phyloP scores from a whole-genome alignment of 2,113 vertebrate genomes.

The Marmota flaviventris region DNA sequence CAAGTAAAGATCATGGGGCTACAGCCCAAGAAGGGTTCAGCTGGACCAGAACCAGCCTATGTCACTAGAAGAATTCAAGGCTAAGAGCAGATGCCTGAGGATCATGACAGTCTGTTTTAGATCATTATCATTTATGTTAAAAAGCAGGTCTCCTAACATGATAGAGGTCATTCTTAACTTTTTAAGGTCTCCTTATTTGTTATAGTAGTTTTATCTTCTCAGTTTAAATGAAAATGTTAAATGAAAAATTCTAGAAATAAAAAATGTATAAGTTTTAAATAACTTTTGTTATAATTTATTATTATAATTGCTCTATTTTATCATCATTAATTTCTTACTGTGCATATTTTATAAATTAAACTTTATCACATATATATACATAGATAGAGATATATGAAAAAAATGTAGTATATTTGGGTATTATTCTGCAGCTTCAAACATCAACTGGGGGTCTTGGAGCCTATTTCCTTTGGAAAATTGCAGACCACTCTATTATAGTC shows the following conservation, averaged over 20 bases:
- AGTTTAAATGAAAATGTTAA: background rate
- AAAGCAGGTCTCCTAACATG: background rate
- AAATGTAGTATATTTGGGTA: background rate
- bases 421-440: background rate
- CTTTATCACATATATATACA: no score
- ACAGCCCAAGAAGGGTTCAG: no score
- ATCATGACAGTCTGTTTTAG: background rate
- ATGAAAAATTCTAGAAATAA: background rate
- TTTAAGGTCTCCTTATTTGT: background rate
- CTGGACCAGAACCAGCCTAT: background rate
- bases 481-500: background rate
- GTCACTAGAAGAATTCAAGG: background rate
- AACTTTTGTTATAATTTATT: background rate
- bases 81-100: background rate
- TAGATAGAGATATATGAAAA: background rate
- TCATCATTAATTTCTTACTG: background rate
- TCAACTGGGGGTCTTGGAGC: no score
- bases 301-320: background rate
- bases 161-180: background rate
- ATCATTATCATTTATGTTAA: background rate
- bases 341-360: background rate
- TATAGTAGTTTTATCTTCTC: no score
- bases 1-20: background rate
- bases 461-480: background rate
- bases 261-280: background rate